A percentile compares a stretch with the other conserved stretches of the same genome.
Conservation (phyloP, 35 echinoderm and acorn worm genomes). For the Acanthaster planci region DNA sequence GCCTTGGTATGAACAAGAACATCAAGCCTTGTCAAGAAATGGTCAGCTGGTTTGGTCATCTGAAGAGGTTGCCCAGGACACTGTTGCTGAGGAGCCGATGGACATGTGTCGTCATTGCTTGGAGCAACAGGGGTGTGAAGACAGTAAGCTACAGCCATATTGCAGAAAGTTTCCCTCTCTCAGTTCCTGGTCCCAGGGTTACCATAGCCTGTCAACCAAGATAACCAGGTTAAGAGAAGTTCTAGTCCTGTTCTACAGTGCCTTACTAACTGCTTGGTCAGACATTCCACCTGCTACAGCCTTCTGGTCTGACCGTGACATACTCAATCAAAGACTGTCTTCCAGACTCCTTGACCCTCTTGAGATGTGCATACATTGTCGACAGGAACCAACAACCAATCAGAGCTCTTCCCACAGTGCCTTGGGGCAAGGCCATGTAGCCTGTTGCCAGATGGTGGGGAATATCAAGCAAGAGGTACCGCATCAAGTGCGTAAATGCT, state of each 20-base stretch:
- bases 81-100: background rate
- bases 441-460: background rate
- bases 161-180: background rate
- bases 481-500: background rate
- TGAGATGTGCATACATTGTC: background rate
- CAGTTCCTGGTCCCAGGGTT: background rate
- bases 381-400: background rate
- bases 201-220: background rate
- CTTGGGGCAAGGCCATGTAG: background rate
- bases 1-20: background rate
- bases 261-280: constrained; percentile 32
- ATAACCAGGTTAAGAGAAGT: background rate
- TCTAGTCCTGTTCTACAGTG: constrained; percentile 27
- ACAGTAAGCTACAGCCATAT: background rate
- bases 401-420: background rate
- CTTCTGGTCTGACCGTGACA: background rate
- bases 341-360: background rate
- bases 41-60: background rate
- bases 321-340: background rate
- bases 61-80: background rate
- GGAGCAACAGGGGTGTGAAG: background rate
- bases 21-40: background rate
- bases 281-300: background rate
- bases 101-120: no score
- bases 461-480: background rate